A percentile compares a stretch with the other conserved stretches of the same genome.
These are phyloP conservation scores for Leontocebus nigricollis DNA, from an alignment of 2,797 vertebrate species.

Conservation along the genomic window DNA sequence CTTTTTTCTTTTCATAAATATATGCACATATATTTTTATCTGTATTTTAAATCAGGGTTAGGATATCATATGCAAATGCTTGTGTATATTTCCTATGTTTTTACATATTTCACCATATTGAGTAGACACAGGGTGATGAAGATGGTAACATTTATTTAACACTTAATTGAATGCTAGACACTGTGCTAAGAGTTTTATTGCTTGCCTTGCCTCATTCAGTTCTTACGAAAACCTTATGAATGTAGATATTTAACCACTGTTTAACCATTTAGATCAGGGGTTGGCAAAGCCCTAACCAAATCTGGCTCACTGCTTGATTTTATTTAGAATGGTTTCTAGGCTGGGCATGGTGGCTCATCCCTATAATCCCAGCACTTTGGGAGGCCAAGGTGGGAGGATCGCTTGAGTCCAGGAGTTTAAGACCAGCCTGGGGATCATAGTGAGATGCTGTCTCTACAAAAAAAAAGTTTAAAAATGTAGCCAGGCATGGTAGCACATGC, in stretches of 20 bases:
- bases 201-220: not conserved
- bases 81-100: not conserved
- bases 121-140: not conserved
- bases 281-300: not conserved
- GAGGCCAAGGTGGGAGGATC: not conserved
- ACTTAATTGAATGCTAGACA: not conserved
- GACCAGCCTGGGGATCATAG: not conserved
- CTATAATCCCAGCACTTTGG: not conserved
- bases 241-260: not conserved
- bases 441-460: not conserved
- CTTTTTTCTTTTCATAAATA: slow-evolving; percentile 26
- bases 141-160: not conserved
- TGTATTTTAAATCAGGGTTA: not conserved
- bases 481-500: not conserved
- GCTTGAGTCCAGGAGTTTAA: not conserved
- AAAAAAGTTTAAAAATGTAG: not conserved
- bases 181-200: not conserved
- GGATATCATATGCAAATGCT: not conserved
- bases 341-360: not conserved
- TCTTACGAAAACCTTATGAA: not conserved
- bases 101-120: not conserved
- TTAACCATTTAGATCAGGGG: not conserved
- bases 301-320: not conserved
- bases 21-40: not conserved
- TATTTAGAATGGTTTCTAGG: not conserved